These are phyloP conservation scores for Apodemia hepburni DNA, from an alignment of 2,888 invertebrate species.

Conservation along the genomic window DNA sequence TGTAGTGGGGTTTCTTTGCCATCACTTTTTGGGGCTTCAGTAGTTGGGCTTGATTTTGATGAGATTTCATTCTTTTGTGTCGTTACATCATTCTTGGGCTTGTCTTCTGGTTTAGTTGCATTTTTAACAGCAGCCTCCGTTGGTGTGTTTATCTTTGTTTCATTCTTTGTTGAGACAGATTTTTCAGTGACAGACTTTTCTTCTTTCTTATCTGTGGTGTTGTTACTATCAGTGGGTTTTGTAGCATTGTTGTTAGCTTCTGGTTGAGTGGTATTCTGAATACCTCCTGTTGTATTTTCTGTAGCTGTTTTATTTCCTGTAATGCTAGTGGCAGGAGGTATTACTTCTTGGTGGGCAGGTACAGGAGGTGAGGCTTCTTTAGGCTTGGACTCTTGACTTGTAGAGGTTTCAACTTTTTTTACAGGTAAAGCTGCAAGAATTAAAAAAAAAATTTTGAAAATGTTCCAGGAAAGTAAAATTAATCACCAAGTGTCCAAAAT, in stretches of 20 bases:
- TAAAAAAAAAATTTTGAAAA: neutral
- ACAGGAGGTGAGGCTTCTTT: constrained; percentile 1
- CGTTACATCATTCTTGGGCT: constrained; percentile 29
- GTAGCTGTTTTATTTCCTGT: constrained; percentile 10
- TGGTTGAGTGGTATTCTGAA: constrained; percentile 21
- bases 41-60: constrained; percentile 29
- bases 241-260: constrained; percentile 19
- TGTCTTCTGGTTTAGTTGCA: constrained; percentile 33
- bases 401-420: neutral
- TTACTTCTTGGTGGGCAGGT: neutral
- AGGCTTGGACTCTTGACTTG: neutral
- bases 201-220: constrained; percentile 31
- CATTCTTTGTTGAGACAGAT: constrained; percentile 32
- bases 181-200: constrained; percentile 17
- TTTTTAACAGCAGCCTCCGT: constrained; percentile 36
- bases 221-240: constrained; percentile 29
- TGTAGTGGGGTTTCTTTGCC: constrained; percentile 38
- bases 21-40: constrained; percentile 37
- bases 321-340: constrained; percentile 6
- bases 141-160: constrained; percentile 22
- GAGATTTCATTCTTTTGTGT: constrained; percentile 31
- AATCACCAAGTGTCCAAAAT: too few relatives aligned
- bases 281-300: constrained; percentile 16
- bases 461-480: too few relatives aligned
- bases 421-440: neutral